Evolutionary conservation across 2,113 vertebrate genomes (phyloP).

Genomic region (Brienomyrus longianalis): DNA sequence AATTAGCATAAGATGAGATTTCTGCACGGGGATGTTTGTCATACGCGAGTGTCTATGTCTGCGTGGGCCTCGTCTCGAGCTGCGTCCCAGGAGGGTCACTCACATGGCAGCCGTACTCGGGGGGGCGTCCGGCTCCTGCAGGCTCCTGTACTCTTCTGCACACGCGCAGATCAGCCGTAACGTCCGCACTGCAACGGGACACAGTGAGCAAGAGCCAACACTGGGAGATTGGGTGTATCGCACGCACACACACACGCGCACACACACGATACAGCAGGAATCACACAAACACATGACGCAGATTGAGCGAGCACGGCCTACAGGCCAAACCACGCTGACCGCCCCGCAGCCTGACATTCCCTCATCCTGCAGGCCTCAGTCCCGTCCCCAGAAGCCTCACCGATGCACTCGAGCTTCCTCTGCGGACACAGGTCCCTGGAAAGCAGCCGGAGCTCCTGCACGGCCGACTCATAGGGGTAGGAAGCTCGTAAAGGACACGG

Average conservation of each 20-base stretch:
- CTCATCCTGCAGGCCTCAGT: neutral
- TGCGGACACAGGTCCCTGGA: constrained; percentile 74
- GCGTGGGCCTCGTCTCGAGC: neutral
- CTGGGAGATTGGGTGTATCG: neutral
- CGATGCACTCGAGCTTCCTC: constrained; percentile 85
- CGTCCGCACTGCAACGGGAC: constrained; percentile 63
- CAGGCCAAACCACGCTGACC: neutral
- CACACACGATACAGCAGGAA: neutral
- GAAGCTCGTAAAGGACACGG: constrained; percentile 26
- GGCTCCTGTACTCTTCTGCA: constrained; percentile 72
- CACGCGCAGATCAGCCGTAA: constrained; percentile 81
- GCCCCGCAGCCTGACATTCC: neutral
- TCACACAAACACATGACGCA: neutral
- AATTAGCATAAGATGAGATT: neutral
- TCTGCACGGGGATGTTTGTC: neutral
- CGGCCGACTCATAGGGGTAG: constrained; percentile 68
- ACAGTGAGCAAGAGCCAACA: neutral
- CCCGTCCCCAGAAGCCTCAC: constrained; percentile 49
- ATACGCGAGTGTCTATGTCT: neutral
- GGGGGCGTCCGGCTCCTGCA: constrained; percentile 46
- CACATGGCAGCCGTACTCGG: constrained; percentile 69
- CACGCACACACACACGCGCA: neutral
- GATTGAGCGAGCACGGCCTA: neutral
- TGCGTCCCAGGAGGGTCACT: constrained; percentile 43
- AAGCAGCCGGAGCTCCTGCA: constrained; percentile 75